A percentile compares a stretch with the other conserved stretches of the same genome.
Evolutionary conservation across 64 coral and sea anemone genomes (phyloP).

Genomic region (Trachythela sp.): DNA sequence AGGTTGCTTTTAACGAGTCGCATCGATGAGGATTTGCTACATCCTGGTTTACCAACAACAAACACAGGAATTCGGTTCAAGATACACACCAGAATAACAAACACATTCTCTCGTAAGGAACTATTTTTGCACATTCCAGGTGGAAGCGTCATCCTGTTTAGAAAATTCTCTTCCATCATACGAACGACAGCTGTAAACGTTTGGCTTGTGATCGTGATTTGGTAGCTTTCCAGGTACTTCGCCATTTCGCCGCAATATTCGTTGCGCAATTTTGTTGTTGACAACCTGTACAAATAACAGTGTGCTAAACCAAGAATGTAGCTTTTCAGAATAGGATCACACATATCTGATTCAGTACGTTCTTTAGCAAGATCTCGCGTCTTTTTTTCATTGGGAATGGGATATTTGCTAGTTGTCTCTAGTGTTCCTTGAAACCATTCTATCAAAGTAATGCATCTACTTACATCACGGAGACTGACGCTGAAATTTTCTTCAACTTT

Average conservation of each 20-base stretch:
- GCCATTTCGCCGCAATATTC: slow-evolving; percentile 32
- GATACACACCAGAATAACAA: slow-evolving; percentile 67
- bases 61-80: slow-evolving; percentile 67
- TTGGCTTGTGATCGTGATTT: background rate
- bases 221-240: background rate
- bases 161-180: slow-evolving; percentile 55
- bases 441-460: slow-evolving; percentile 66
- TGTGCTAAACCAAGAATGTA: slow-evolving; percentile 67
- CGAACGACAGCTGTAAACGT: slow-evolving; percentile 29
- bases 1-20: slow-evolving; percentile 60
- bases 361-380: background rate
- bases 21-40: slow-evolving; percentile 68
- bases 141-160: slow-evolving; percentile 55
- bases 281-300: slow-evolving; percentile 65
- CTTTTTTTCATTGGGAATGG: background rate
- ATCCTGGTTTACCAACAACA: slow-evolving; percentile 70
- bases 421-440: slow-evolving; percentile 56
- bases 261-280: slow-evolving; percentile 32
- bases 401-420: background rate
- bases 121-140: slow-evolving; percentile 54
- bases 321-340: background rate
- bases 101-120: slow-evolving; percentile 62
- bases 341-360: background rate
- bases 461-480: slow-evolving; percentile 81
- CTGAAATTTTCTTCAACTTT: slow-evolving; percentile 60